These are phyloP conservation scores for Hyla sarda DNA, from an alignment of 2,113 vertebrate species.

Conservation along the genomic window DNA sequence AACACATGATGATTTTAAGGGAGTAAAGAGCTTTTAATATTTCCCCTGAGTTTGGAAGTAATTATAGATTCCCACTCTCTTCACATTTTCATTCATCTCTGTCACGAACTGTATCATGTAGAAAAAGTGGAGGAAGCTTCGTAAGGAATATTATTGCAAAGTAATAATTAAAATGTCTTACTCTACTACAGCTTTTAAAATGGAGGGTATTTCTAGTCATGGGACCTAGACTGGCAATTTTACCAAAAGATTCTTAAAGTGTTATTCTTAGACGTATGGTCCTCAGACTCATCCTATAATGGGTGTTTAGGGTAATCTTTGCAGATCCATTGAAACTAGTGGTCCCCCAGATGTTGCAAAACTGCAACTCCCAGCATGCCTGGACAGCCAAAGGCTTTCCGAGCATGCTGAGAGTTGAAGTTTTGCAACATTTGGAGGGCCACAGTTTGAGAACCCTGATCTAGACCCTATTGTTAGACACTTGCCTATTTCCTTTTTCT, in stretches of 20 bases:
- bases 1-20: background rate
- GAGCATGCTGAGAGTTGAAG: too few species aligned
- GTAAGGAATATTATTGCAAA: background rate
- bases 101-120: background rate
- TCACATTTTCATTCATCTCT: background rate
- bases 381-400: too few species aligned
- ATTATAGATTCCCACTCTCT: background rate
- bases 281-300: too few species aligned
- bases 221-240: background rate
- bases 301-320: too few species aligned
- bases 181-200: background rate
- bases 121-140: background rate
- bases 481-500: too few species aligned
- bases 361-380: too few species aligned
- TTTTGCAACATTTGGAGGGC: too few species aligned
- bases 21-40: background rate
- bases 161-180: conserved; percentile 8
- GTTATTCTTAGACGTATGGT: too few species aligned
- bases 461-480: too few species aligned
- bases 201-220: background rate
- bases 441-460: too few species aligned
- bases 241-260: background rate
- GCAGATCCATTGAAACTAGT: too few species aligned
- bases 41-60: conserved; percentile 1
- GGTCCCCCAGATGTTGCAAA: too few species aligned